Conservation (phyloP, 1,140 invertebrate genomes). For the Ceratina australensis region DNA sequence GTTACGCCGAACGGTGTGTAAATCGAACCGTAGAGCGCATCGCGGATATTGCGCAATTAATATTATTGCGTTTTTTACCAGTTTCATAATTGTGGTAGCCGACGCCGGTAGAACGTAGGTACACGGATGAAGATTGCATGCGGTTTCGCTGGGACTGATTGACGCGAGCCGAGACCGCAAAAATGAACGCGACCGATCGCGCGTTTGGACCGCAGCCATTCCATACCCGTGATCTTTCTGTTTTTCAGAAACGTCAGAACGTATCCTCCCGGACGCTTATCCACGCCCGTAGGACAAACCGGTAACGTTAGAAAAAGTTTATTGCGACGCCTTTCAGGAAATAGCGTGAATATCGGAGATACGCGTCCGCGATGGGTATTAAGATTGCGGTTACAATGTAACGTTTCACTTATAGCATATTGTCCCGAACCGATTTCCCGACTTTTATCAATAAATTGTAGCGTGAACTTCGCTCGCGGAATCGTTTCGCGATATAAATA, state of each 20-base stretch:
- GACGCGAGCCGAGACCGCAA: conserved; percentile 61
- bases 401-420: not conserved
- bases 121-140: conserved; percentile 61
- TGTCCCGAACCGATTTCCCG: not conserved
- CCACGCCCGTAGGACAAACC: too few relatives aligned
- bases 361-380: not conserved
- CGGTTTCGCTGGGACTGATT: conserved; percentile 61
- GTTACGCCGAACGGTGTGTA: too few relatives aligned
- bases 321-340: too few relatives aligned
- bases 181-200: conserved; percentile 59
- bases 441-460: not conserved
- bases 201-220: conserved; percentile 54
- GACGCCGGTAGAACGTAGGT: conserved; percentile 32
- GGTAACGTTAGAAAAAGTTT: too few relatives aligned
- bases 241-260: not conserved
- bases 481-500: not conserved
- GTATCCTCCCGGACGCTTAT: too few relatives aligned
- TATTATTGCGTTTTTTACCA: too few relatives aligned
- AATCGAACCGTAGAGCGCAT: too few relatives aligned
- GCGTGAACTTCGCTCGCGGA: not conserved
- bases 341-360: not conserved
- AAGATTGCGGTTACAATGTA: not conserved
- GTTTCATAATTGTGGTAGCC: too few relatives aligned
- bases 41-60: too few relatives aligned
- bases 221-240: not conserved